phyloP scores from a whole-genome alignment of 2,888 invertebrate genomes.

The Nephrotoma guestfalica region DNA sequence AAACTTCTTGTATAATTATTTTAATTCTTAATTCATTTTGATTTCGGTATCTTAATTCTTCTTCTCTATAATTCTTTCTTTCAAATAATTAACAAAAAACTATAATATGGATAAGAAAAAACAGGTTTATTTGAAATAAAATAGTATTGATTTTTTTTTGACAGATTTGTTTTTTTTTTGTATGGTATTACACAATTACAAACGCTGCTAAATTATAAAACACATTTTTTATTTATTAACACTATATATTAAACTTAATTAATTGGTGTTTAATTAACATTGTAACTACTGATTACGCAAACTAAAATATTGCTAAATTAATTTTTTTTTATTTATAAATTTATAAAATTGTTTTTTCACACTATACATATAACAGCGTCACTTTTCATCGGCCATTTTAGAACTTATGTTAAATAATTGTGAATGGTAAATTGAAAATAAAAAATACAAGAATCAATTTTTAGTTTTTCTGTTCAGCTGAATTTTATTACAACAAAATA shows the following conservation, averaged over 20 bases:
- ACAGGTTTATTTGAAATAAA: constrained; percentile 1
- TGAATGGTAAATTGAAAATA: neutral
- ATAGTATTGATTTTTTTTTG: neutral
- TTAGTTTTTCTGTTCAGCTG: neutral
- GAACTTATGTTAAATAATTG: neutral
- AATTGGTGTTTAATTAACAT: neutral
- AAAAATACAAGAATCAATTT: neutral
- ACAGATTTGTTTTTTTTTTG: neutral
- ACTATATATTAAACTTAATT: neutral
- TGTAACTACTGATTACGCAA: neutral
- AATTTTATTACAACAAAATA: neutral
- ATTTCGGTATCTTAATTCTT: neutral
- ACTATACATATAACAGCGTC: neutral
- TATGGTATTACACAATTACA: neutral
- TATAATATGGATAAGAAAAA: neutral
- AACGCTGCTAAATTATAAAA: neutral
- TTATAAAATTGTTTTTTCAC: neutral
- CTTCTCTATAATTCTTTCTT: neutral
- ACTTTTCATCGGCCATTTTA: constrained; percentile 2
- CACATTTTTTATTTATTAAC: neutral
- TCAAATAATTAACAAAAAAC: neutral
- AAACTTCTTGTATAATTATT: neutral
- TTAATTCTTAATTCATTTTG: constrained; percentile 2
- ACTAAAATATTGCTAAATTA: neutral
- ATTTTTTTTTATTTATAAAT: neutral